phyloP scores from a whole-genome alignment of 2,888 invertebrate genomes.

The Caenorhabditis sinica region DNA sequence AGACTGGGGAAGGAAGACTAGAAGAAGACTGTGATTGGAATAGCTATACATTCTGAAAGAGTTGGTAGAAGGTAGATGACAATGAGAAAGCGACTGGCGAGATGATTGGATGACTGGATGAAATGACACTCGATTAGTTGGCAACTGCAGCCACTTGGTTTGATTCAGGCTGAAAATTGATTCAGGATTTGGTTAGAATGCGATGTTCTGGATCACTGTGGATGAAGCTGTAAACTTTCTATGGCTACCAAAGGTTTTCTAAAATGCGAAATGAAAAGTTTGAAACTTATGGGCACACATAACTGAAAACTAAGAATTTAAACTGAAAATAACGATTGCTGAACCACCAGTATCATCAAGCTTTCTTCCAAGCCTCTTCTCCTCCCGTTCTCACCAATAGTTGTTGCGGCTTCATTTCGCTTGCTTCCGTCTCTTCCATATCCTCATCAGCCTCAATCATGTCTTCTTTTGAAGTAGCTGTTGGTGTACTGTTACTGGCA shows the following conservation, averaged over 20 bases:
- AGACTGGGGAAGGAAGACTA: constrained; percentile 16
- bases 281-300: neutral
- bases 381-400: constrained; percentile 5
- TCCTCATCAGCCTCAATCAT: constrained; percentile 77
- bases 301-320: no score
- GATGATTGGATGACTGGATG: constrained; percentile 21
- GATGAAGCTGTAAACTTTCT: neutral
- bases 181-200: neutral
- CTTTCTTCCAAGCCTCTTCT: no score
- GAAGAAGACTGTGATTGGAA: neutral
- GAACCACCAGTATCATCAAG: no score
- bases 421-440: constrained; percentile 79
- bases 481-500: constrained; percentile 48
- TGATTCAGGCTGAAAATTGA: constrained; percentile 32
- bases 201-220: no score
- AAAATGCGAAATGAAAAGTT: no score
- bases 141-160: constrained; percentile 47
- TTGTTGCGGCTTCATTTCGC: constrained; percentile 49
- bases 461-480: constrained; percentile 67
- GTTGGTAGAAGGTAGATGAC: constrained; percentile 26
- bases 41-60: constrained; percentile 51
- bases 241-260: neutral
- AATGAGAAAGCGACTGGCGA: constrained; percentile 24
- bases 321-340: neutral
- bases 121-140: constrained; percentile 50